phyloP scores from a whole-genome alignment of 2,797 vertebrate genomes.

The Smutsia gigantea region DNA sequence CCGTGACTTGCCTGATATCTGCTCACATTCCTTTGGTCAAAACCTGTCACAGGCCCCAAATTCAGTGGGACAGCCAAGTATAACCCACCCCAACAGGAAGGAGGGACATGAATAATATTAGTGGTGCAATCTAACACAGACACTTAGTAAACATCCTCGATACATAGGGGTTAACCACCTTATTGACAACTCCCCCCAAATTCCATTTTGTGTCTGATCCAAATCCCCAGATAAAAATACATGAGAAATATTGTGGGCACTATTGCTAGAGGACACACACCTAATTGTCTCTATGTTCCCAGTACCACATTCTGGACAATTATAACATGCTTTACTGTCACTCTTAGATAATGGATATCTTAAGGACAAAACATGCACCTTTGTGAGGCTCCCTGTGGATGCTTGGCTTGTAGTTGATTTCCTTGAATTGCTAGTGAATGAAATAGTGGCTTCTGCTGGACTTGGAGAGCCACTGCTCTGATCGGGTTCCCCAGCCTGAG shows the following conservation, averaged over 20 bases:
- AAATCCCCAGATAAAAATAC: not conserved
- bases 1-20: not conserved
- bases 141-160: not conserved
- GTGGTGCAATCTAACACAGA: not conserved
- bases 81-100: not conserved
- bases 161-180: not conserved
- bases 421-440: not conserved
- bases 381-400: not conserved
- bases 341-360: not conserved
- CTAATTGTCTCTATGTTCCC: not conserved
- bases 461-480: not conserved
- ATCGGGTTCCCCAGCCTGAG: not conserved
- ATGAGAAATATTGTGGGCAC: not conserved
- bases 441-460: not conserved
- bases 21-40: not conserved
- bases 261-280: not conserved
- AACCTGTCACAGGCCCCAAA: not conserved
- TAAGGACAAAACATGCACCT: not conserved
- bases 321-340: not conserved
- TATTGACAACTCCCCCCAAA: not conserved
- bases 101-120: not conserved
- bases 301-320: not conserved
- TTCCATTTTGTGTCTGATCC: not conserved
- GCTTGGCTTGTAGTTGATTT: not conserved
- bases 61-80: not conserved